A percentile compares a stretch with the other conserved stretches of the same genome.
Conservation (phyloP, 2,888 invertebrate species). For the Nomada ferruginata region DNA sequence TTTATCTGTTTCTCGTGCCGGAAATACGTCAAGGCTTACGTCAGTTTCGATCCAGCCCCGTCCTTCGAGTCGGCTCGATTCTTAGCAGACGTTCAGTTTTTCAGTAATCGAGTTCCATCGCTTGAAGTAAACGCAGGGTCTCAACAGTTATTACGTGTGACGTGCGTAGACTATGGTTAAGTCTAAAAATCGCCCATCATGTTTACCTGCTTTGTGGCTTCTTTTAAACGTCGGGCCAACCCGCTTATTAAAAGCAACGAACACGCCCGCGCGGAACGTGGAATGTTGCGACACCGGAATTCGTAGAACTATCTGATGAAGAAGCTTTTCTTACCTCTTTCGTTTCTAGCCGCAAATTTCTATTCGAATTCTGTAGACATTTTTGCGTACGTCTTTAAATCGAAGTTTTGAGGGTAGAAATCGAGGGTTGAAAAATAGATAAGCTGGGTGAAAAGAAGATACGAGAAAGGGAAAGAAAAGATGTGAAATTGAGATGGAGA, state of each 20-base stretch:
- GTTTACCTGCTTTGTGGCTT: slow-evolving; percentile 65
- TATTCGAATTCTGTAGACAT: neutral
- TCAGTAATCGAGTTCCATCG: slow-evolving; percentile 68
- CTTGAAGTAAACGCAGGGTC: slow-evolving; percentile 57
- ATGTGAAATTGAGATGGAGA: too few relatives aligned
- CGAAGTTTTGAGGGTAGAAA: too few relatives aligned
- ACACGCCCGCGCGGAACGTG: slow-evolving; percentile 8
- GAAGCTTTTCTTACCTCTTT: neutral
- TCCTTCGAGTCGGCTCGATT: slow-evolving; percentile 36
- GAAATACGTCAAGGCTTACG: slow-evolving; percentile 33
- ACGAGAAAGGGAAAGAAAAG: too few relatives aligned
- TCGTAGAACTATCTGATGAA: slow-evolving; percentile 17
- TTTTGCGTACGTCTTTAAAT: neutral
- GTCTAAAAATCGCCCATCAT: slow-evolving; percentile 62
- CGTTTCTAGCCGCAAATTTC: neutral
- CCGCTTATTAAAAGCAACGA: slow-evolving; percentile 66
- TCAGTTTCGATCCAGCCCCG: slow-evolving; percentile 24
- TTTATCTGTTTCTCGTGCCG: slow-evolving; percentile 19
- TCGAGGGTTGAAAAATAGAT: too few relatives aligned
- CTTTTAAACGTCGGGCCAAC: slow-evolving; percentile 55
- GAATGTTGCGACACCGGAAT: slow-evolving; percentile 54
- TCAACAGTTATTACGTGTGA: slow-evolving; percentile 61
- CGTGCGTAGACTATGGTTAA: slow-evolving; percentile 65
- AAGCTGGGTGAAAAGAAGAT: too few relatives aligned
- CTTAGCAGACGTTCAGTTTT: slow-evolving; percentile 66